Conservation (phyloP, 2,888 invertebrate genomes). For the Chrysolina haemoptera region DNA sequence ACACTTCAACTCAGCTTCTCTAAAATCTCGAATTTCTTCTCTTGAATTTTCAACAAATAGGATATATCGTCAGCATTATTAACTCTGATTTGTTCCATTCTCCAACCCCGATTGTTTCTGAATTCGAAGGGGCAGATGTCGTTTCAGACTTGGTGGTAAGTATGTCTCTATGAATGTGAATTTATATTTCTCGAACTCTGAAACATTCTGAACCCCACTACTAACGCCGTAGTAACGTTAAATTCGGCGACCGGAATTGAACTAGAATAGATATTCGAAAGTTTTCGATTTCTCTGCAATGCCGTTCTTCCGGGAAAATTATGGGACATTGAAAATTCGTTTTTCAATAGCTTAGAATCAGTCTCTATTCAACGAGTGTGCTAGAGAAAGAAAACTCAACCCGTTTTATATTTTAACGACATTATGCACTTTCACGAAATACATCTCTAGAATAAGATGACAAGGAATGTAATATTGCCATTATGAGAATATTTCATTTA, state of each 20-base stretch:
- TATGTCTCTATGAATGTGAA: slow-evolving; percentile 21
- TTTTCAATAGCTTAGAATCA: slow-evolving; percentile 42
- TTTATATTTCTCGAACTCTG: slow-evolving; percentile 18
- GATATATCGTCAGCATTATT: slow-evolving; percentile 23
- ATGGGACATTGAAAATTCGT: slow-evolving; percentile 57
- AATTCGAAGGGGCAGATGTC: slow-evolving; percentile 22
- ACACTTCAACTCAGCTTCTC: background rate
- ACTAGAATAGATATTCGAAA: slow-evolving; percentile 55
- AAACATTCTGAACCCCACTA: slow-evolving; percentile 9
- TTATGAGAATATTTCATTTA: background rate
- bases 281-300: slow-evolving; percentile 58
- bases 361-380: slow-evolving; percentile 21
- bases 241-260: slow-evolving; percentile 33
- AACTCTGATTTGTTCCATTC: slow-evolving; percentile 22
- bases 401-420: slow-evolving; percentile 15
- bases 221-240: slow-evolving; percentile 4
- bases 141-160: slow-evolving; percentile 18
- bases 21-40: background rate
- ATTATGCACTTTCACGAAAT: slow-evolving; percentile 32
- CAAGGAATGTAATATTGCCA: slow-evolving; percentile 1
- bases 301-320: slow-evolving; percentile 54
- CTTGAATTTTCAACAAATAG: slow-evolving; percentile 8
- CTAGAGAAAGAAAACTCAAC: background rate
- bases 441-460: slow-evolving; percentile 24
- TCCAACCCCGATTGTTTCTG: slow-evolving; percentile 18